A percentile compares a stretch with the other conserved stretches of the same genome.
phyloP scores from a whole-genome alignment of 2,888 invertebrate species.

The Phymatocera aterrima region DNA sequence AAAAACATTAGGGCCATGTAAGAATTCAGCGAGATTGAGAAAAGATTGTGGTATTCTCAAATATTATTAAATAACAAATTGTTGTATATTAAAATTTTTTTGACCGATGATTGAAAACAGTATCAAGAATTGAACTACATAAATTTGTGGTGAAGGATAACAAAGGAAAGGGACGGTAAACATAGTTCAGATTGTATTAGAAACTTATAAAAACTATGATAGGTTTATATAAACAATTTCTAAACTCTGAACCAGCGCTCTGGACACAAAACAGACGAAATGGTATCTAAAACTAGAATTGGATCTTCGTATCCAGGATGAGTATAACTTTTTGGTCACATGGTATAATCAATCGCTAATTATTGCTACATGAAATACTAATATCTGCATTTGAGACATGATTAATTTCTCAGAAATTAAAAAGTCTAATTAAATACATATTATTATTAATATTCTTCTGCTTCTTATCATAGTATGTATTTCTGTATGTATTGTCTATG shows the following conservation, averaged over 20 bases:
- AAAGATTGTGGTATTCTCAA: background rate
- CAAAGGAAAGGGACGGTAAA: background rate
- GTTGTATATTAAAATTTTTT: background rate
- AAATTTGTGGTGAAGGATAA: background rate
- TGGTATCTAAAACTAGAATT: too few relatives aligned
- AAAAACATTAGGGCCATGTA: background rate
- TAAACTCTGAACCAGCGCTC: background rate
- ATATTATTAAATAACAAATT: background rate
- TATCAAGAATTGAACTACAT: background rate
- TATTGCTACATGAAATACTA: slow-evolving; percentile 1
- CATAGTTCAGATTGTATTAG: slow-evolving; percentile 1
- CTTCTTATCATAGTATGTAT: background rate
- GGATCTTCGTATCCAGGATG: background rate
- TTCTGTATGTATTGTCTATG: background rate
- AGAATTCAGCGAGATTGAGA: background rate
- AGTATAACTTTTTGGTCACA: background rate
- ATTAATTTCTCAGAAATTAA: background rate
- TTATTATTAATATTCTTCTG: slow-evolving; percentile 4
- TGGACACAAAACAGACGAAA: too few relatives aligned
- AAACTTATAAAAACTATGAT: slow-evolving; percentile 10
- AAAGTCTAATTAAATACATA: background rate
- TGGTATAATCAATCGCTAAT: background rate
- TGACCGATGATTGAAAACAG: background rate
- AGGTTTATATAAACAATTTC: background rate
- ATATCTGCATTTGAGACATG: slow-evolving; percentile 16